A percentile compares a stretch with the other conserved stretches of the same genome.
Conservation (phyloP, 2,797 vertebrate genomes). For the Halcyon leucocephala region DNA sequence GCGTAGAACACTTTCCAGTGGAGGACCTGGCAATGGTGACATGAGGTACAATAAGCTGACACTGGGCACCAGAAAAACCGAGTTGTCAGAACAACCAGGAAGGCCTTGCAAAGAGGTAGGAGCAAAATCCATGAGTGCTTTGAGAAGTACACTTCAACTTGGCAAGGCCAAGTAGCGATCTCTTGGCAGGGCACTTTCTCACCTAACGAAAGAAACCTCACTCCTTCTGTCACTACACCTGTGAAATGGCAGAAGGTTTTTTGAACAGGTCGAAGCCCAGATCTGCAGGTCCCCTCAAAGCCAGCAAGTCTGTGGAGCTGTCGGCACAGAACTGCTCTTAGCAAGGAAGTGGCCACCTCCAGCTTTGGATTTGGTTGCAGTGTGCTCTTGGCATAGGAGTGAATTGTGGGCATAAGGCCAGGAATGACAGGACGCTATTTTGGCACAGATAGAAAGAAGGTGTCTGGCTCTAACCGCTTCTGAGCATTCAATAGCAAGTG, state of each 20-base stretch:
- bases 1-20: neutral
- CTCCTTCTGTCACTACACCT: neutral
- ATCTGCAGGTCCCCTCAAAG: neutral
- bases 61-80: neutral
- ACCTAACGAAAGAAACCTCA: neutral
- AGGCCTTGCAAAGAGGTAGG: neutral
- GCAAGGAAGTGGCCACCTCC: constrained; percentile 10
- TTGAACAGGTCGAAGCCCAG: neutral
- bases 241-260: neutral
- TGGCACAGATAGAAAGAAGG: constrained; percentile 19
- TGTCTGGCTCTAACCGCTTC: constrained; percentile 10
- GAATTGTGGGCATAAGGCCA: neutral
- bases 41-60: neutral
- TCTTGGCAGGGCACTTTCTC: neutral
- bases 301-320: neutral
- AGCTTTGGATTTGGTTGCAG: neutral
- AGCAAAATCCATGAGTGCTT: neutral
- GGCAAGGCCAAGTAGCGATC: neutral
- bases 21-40: neutral
- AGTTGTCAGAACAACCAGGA: neutral
- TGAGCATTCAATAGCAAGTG: constrained; percentile 6
- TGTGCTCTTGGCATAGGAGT: neutral
- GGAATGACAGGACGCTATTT: neutral
- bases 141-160: neutral
- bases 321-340: neutral